Conservation (phyloP, 2,113 vertebrate species). For the Rousettus leschenaultii region DNA sequence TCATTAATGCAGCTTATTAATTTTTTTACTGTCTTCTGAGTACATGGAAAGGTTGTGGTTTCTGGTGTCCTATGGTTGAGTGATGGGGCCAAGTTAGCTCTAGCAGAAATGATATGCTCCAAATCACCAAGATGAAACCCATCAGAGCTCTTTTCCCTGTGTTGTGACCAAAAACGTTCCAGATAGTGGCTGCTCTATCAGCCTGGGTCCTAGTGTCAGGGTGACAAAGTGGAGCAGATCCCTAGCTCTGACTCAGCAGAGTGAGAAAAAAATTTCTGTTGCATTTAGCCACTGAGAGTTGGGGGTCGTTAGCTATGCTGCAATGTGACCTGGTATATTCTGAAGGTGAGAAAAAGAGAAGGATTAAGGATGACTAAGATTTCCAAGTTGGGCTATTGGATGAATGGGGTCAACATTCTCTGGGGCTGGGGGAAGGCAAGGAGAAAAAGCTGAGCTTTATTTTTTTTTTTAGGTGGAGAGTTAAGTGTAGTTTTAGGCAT, state of each 20-base stretch:
- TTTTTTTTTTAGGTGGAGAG: neutral
- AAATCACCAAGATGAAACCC: neutral
- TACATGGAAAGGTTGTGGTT: neutral
- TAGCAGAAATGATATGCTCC: neutral
- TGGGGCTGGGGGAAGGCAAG: neutral
- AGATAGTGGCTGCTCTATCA: neutral
- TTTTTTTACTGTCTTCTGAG: neutral
- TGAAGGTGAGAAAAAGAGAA: neutral
- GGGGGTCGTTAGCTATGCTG: neutral
- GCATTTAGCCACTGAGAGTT: neutral
- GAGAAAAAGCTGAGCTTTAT: neutral
- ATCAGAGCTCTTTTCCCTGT: neutral
- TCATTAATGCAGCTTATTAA: neutral
- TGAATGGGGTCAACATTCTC: neutral
- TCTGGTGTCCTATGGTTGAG: neutral
- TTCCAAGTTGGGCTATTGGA: neutral
- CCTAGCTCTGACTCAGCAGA: neutral
- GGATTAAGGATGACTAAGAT: neutral
- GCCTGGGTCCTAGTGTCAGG: neutral
- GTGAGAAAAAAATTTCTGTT: neutral
- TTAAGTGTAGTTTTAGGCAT: neutral
- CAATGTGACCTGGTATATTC: neutral
- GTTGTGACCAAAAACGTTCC: neutral
- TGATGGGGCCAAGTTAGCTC: neutral
- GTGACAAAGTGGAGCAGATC: neutral